These are phyloP conservation scores for Gallirallus australis DNA, from an alignment of 2,797 vertebrate species.

Conservation along the genomic window DNA sequence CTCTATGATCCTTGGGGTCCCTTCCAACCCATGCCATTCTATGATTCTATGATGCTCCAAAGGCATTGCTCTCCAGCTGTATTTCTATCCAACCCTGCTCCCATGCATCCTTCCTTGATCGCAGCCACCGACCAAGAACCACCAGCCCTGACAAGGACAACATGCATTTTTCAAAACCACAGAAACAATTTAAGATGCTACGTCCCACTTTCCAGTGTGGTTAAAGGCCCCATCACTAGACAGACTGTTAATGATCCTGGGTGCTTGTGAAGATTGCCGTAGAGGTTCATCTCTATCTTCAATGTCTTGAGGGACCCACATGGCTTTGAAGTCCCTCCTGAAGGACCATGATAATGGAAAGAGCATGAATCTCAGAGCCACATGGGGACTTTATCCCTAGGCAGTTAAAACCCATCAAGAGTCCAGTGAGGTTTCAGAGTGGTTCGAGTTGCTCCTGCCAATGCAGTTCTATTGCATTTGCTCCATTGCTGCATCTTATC, in stretches of 20 bases:
- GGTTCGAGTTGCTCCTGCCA: neutral
- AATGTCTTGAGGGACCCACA: neutral
- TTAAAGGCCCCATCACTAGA: neutral
- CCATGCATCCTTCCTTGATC: fast-evolving
- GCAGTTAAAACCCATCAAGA: neutral
- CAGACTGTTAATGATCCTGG: neutral
- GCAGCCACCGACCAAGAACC: neutral
- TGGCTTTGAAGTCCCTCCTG: neutral
- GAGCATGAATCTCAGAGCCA: neutral
- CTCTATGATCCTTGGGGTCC: no score
- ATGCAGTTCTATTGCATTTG: neutral
- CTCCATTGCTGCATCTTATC: neutral
- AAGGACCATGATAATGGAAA: fast-evolving
- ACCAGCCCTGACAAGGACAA: neutral
- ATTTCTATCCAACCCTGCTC: neutral
- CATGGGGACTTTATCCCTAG: neutral
- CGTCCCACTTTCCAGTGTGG: neutral
- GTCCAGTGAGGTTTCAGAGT: neutral
- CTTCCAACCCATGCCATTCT: no score
- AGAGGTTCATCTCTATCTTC: neutral
- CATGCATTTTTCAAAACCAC: neutral
- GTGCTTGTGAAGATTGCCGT: neutral
- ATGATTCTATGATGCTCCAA: neutral
- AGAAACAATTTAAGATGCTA: neutral
- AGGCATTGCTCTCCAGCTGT: fast-evolving